Conservation (phyloP, 2,113 vertebrate species). For the Hystrix brachyura region DNA sequence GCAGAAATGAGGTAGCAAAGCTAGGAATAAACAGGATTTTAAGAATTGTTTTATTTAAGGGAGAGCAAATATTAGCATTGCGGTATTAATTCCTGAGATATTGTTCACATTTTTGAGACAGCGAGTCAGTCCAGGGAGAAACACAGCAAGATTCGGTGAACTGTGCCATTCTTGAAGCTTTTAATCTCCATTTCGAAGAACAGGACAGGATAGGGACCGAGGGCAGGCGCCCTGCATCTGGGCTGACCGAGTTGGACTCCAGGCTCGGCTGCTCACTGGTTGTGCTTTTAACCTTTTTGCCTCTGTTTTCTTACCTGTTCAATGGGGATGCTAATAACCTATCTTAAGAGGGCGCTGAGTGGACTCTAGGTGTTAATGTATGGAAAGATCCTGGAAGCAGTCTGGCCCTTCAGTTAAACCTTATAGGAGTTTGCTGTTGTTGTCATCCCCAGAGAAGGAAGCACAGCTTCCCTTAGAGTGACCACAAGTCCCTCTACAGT, state of each 20-base stretch:
- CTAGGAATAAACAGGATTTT: slow-evolving; percentile 5
- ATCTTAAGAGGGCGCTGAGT: not conserved
- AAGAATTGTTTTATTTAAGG: not conserved
- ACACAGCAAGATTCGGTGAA: not conserved
- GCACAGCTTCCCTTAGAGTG: not conserved
- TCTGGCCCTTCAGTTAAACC: not conserved
- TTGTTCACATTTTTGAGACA: not conserved
- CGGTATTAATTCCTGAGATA: not conserved
- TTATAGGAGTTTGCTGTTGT: not conserved
- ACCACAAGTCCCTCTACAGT: not conserved
- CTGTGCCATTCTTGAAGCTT: not conserved
- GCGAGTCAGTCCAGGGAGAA: not conserved
- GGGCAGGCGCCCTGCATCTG: not conserved
- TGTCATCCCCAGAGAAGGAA: not conserved
- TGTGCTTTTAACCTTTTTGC: not conserved
- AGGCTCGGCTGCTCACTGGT: not conserved
- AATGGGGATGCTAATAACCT: not conserved
- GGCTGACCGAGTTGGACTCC: not conserved
- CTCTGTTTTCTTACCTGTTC: not conserved
- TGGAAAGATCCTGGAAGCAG: not conserved
- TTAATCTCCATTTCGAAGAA: not conserved
- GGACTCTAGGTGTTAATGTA: not conserved
- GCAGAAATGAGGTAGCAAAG: not conserved
- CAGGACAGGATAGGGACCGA: not conserved
- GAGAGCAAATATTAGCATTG: slow-evolving; percentile 10